These are phyloP conservation scores for Allobates femoralis DNA, from an alignment of 2,797 vertebrate genomes.

Conservation along the genomic window DNA sequence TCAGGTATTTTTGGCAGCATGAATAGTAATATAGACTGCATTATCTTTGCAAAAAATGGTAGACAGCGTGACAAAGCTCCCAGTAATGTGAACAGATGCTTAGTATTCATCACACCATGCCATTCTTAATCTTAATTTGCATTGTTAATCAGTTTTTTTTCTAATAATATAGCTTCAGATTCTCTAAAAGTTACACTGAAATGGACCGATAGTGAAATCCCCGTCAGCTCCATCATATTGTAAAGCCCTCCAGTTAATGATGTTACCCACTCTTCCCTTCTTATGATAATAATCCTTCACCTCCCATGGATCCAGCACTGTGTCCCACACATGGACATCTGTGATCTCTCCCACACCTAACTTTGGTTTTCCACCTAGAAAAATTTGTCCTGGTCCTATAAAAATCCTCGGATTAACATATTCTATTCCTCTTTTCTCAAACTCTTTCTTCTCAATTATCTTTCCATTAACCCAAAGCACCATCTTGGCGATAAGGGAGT, in stretches of 20 bases:
- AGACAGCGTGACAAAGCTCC: not conserved
- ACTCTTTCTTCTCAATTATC: not conserved
- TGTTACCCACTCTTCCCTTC: slow-evolving; percentile 17
- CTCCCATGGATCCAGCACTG: not conserved
- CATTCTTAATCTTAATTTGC: not conserved
- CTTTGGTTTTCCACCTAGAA: slow-evolving; percentile 37
- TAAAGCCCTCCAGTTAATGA: slow-evolving; percentile 36
- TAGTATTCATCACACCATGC: not conserved
- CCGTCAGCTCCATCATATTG: not conserved
- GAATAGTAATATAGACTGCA: not conserved
- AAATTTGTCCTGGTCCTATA: slow-evolving; percentile 36
- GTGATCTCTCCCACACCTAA: slow-evolving; percentile 20
- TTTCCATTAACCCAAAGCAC: slow-evolving; percentile 24
- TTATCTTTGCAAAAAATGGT: not conserved
- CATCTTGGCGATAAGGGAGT: not conserved
- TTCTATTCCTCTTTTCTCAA: not conserved
- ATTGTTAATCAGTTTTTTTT: not conserved
- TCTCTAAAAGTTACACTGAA: slow-evolving; percentile 14
- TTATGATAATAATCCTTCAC: slow-evolving; percentile 1
- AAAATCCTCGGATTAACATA: slow-evolving; percentile 1
- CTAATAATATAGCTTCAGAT: not conserved
- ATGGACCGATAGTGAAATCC: slow-evolving; percentile 25
- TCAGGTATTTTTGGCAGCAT: not conserved
- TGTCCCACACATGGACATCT: slow-evolving; percentile 46
- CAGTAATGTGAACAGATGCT: not conserved